Evolutionary conservation across 2,888 invertebrate genomes (phyloP).

Genomic region (Lucinisca nassula): DNA sequence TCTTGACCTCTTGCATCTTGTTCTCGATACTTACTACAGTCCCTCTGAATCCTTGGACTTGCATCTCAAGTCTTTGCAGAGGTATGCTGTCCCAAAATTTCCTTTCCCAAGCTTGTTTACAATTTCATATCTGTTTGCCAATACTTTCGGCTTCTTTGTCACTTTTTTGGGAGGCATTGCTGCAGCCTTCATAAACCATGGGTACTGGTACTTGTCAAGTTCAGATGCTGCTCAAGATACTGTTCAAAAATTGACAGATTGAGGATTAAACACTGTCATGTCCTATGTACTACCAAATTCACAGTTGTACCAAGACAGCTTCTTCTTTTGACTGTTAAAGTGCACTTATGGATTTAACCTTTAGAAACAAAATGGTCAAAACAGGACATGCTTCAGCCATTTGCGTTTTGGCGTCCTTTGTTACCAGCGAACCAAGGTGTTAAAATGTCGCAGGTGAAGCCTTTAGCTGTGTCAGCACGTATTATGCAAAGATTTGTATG

Average conservation of each 20-base stretch:
- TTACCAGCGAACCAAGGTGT: conserved; percentile 40
- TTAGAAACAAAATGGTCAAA: too few relatives aligned
- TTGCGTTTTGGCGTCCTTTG: conserved; percentile 76
- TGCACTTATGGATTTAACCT: too few relatives aligned
- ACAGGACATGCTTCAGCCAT: conserved; percentile 62
- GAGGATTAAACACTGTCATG: too few relatives aligned
- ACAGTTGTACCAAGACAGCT: too few relatives aligned
- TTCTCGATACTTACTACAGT: conserved; percentile 67
- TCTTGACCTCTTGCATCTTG: too few relatives aligned
- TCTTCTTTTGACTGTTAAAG: too few relatives aligned
- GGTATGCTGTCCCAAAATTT: conserved; percentile 87
- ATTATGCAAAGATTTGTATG: too few relatives aligned
- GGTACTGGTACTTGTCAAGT: too few relatives aligned
- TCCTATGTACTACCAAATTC: too few relatives aligned
- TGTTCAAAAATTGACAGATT: too few relatives aligned
- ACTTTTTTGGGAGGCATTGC: conserved; percentile 53
- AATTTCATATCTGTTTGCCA: conserved; percentile 87
- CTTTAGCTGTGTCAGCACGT: too few relatives aligned
- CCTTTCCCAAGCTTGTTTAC: conserved; percentile 87
- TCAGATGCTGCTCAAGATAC: too few relatives aligned
- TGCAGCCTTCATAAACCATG: not conserved
- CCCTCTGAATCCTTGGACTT: conserved; percentile 70
- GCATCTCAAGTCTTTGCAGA: conserved; percentile 82
- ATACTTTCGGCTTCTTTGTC: conserved; percentile 75
- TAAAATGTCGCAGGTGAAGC: not conserved